A percentile compares a stretch with the other conserved stretches of the same genome.
These are phyloP conservation scores for Lacanobia wlatinum DNA, from an alignment of 2,888 invertebrate genomes.

Conservation along the genomic window DNA sequence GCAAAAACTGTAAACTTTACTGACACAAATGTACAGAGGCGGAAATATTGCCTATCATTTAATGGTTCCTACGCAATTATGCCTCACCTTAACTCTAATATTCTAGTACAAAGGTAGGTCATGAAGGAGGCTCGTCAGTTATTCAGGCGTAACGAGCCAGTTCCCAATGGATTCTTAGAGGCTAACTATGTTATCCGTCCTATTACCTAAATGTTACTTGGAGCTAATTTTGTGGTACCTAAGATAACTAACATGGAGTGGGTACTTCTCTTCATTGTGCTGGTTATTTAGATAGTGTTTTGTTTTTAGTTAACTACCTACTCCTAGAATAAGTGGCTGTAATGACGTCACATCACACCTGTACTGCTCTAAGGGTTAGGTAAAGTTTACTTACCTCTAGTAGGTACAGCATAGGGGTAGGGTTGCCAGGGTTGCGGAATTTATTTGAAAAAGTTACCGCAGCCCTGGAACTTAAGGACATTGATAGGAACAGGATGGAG, in stretches of 20 bases:
- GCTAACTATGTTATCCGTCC: constrained; percentile 27
- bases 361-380: too few relatives aligned
- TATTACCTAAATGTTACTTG: constrained; percentile 37
- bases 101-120: constrained; percentile 36
- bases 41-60: too few relatives aligned
- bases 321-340: background rate
- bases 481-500: too few relatives aligned
- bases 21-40: too few relatives aligned
- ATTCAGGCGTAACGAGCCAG: constrained; percentile 41
- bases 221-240: background rate
- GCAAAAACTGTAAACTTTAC: too few relatives aligned
- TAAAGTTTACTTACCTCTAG: too few relatives aligned
- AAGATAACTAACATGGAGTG: background rate
- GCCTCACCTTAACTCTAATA: constrained; percentile 21
- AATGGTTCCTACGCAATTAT: constrained; percentile 31
- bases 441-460: too few relatives aligned
- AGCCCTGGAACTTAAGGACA: too few relatives aligned
- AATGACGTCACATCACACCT: too few relatives aligned
- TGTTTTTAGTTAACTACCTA: background rate
- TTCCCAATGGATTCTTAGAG: constrained; percentile 48
- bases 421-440: too few relatives aligned
- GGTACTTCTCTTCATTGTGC: background rate
- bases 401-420: too few relatives aligned
- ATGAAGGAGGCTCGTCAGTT: constrained; percentile 45
- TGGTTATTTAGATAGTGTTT: background rate